phyloP scores from a whole-genome alignment of 2,888 invertebrate species.

The Petrophora chlorosata region DNA sequence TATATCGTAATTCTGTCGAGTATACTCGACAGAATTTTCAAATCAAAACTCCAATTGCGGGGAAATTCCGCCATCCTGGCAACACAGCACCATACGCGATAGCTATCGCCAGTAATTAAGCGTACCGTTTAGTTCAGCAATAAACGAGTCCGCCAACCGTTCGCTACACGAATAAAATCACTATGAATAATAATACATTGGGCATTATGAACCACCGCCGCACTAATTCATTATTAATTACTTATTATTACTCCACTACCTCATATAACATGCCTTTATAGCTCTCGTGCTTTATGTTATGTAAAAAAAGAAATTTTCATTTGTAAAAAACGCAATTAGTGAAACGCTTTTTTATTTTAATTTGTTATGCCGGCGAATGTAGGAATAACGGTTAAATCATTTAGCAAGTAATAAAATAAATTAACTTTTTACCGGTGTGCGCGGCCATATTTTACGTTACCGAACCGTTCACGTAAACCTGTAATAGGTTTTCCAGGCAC shows the following conservation, averaged over 20 bases:
- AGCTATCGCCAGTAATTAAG: constrained; percentile 70
- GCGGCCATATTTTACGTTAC: constrained; percentile 8
- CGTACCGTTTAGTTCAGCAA: constrained; percentile 70
- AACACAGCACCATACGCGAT: constrained; percentile 45
- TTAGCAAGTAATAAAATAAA: constrained; percentile 37
- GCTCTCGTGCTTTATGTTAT: constrained; percentile 28
- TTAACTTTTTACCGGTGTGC: constrained; percentile 24
- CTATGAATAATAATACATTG: constrained; percentile 56
- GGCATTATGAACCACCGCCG: constrained; percentile 43
- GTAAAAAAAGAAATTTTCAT: constrained; percentile 33
- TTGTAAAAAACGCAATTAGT: constrained; percentile 34
- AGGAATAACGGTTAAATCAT: constrained; percentile 31
- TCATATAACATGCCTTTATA: constrained; percentile 29
- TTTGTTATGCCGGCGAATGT: constrained; percentile 30
- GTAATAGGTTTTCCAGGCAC: not conserved
- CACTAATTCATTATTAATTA: constrained; percentile 48
- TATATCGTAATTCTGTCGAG: no score
- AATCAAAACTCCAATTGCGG: not conserved
- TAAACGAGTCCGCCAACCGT: constrained; percentile 55
- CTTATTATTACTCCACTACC: constrained; percentile 35
- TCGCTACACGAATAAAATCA: constrained; percentile 51
- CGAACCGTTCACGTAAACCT: constrained; percentile 3
- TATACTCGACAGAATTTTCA: no score
- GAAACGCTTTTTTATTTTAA: constrained; percentile 34
- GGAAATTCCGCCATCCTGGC: not conserved